A percentile compares a stretch with the other conserved stretches of the same genome.
Conservation (phyloP, 2,797 vertebrate species). For the Numenius phaeopus region DNA sequence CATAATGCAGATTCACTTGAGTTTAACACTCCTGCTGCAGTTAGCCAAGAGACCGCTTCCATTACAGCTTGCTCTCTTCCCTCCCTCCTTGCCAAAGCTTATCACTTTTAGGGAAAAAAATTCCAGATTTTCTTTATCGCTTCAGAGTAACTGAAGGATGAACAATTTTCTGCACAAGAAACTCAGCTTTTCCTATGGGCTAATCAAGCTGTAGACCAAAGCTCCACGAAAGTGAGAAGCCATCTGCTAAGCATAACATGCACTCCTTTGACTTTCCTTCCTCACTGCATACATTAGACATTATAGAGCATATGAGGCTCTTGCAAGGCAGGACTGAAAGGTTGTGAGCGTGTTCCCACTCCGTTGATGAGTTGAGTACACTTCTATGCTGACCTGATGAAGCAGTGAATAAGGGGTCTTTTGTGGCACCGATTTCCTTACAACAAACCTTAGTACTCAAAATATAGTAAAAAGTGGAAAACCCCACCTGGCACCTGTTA, state of each 20-base stretch:
- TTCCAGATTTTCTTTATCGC: neutral
- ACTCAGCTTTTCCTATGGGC: neutral
- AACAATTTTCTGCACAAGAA: neutral
- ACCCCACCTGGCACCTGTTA: neutral
- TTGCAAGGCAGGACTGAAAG: neutral
- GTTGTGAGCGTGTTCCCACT: neutral
- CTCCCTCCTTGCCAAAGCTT: neutral
- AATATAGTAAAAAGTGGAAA: neutral
- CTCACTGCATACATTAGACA: neutral
- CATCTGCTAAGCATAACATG: neutral
- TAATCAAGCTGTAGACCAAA: neutral
- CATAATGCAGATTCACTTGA: neutral
- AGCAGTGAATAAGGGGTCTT: neutral
- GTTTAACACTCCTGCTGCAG: neutral
- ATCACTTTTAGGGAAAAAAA: neutral
- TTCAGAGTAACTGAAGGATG: neutral
- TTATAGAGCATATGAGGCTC: neutral
- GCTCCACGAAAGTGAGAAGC: neutral
- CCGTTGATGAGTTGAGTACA: fast-evolving
- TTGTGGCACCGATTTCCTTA: neutral
- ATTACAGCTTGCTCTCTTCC: neutral
- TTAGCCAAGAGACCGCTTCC: neutral
- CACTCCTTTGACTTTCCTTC: neutral
- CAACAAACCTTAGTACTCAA: neutral
- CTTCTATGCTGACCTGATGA: neutral